Evolutionary conservation across 2,797 vertebrate genomes (phyloP), one percentile per base, ranked within the genome.

Genomic region (Eurystomus glaucurus): DNA sequence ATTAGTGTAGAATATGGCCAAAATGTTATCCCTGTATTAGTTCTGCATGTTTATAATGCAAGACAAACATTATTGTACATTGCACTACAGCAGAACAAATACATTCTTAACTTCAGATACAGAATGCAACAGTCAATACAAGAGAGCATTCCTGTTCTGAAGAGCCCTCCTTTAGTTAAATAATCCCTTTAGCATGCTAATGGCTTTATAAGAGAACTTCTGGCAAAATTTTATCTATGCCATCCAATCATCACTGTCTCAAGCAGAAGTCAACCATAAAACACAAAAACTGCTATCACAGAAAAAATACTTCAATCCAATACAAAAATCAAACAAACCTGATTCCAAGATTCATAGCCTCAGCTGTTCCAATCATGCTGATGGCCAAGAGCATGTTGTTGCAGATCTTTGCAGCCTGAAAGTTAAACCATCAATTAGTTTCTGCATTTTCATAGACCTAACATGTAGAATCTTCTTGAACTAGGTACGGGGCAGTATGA

Each of bases 341-440:
- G 98, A 99, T 99, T 98, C 99, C 99, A 92, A 99, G 98, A 98
- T 99, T 99, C 99, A 99, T 99, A 6, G 99, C 98, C 97, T 99
- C 99, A 45, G 99, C 98, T 14, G 99, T 99, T 88, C 99, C 99
- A 68, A 99, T 99, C 99, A 99, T 99, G 97, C 99, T 99, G 82
- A 99, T 99, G 60, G 99, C 99, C 94, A 99, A 98, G 70, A 99
- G 99, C 99, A 99, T 99, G 97, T 99, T 99, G 98, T 99, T 99
- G 95, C 99, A 99, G 97, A 99, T 99, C 98, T 99, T 99, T 75
- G 99, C 99, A 86, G 99, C 99, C 99, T 99, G 96, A 75, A 98
- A 90, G 37, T 57, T 81, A 45, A 97, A 90, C 39, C 33, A 4
- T 58, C 31, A 69, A 60, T 97, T 90, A 97, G 39, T 61, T 88